phyloP scores from a whole-genome alignment of 2,797 vertebrate genomes.

The Rallus crepitans region DNA sequence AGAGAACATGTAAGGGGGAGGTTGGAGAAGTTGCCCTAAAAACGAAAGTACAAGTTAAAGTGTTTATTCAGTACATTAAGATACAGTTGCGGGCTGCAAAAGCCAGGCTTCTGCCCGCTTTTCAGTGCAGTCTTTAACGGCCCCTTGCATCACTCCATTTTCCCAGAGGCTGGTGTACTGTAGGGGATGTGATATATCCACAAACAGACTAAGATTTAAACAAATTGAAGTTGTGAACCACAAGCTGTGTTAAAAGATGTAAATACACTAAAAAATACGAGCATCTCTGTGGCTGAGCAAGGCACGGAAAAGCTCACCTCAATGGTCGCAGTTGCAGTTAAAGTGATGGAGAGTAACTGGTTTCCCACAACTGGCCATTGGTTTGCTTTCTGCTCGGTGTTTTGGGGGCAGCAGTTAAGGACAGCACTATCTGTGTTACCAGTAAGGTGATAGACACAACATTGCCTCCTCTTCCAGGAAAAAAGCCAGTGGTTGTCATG shows the following conservation, averaged over 20 bases:
- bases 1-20: background rate
- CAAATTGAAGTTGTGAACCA: background rate
- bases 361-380: background rate
- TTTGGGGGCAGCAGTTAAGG: background rate
- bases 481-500: conserved; percentile 11
- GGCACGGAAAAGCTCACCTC: background rate
- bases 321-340: background rate
- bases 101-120: background rate
- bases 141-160: background rate
- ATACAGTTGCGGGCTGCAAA: background rate
- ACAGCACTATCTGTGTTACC: background rate
- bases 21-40: background rate
- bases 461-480: conserved; percentile 36
- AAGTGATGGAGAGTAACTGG: background rate
- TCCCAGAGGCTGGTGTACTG: background rate
- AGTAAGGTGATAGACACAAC: background rate
- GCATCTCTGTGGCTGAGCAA: background rate
- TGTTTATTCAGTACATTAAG: background rate
- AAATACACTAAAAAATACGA: background rate
- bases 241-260: background rate
- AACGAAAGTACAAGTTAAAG: background rate
- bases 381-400: background rate
- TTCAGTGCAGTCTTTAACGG: background rate
- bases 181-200: background rate
- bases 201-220: background rate